These are phyloP conservation scores for Lathamus discolor DNA, from an alignment of 2,113 vertebrate species.

Conservation along the genomic window DNA sequence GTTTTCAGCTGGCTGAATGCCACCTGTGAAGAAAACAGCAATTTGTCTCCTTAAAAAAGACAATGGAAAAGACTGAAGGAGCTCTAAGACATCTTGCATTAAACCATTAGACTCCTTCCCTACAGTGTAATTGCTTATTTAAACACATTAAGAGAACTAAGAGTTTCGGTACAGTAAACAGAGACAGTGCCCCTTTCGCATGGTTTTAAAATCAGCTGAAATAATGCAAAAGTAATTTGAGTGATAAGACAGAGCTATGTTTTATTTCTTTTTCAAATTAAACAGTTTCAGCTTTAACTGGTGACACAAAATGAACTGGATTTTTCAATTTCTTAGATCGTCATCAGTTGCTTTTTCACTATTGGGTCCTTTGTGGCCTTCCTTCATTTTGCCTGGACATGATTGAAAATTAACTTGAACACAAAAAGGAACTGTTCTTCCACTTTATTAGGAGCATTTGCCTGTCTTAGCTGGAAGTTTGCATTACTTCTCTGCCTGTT, in stretches of 20 bases:
- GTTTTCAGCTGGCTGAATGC: background rate
- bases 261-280: constrained; percentile 35
- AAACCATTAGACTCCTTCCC: constrained; percentile 9
- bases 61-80: background rate
- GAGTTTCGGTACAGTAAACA: constrained; percentile 22
- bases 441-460: background rate
- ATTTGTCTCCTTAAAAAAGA: background rate
- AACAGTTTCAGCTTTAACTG: constrained; percentile 11
- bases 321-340: constrained; percentile 38
- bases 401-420: background rate
- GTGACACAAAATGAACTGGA: background rate
- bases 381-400: background rate
- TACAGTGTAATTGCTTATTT: constrained; percentile 37
- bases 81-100: background rate
- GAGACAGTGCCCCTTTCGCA: background rate
- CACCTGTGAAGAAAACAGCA: constrained; percentile 5
- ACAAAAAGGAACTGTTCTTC: background rate
- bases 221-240: constrained; percentile 39
- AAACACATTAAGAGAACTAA: constrained; percentile 30
- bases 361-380: background rate
- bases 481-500: background rate
- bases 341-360: constrained; percentile 3
- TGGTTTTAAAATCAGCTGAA: constrained; percentile 24
- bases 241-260: constrained; percentile 26
- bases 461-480: background rate